phyloP scores from a whole-genome alignment of 2,888 invertebrate species.

The Leptarthrus brevirostris region DNA sequence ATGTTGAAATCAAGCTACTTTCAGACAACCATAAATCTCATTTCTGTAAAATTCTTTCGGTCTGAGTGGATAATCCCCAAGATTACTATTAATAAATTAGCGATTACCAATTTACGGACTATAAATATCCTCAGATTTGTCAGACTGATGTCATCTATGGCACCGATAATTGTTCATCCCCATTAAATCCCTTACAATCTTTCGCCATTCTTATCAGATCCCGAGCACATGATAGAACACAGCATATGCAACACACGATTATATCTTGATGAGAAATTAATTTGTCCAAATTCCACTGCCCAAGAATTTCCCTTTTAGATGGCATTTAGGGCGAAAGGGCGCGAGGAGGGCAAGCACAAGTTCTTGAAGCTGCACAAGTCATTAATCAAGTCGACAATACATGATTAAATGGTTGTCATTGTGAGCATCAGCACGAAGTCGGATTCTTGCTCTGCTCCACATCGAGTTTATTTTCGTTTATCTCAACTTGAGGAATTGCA shows the following conservation, averaged over 20 bases:
- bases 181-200: conserved; percentile 30
- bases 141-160: conserved; percentile 26
- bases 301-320: conserved; percentile 22
- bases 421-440: conserved; percentile 42
- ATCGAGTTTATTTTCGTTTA: conserved; percentile 43
- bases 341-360: conserved; percentile 12
- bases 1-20: too few species aligned
- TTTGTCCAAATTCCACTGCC: conserved; percentile 42
- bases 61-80: background rate
- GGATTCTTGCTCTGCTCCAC: conserved; percentile 37
- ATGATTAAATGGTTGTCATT: conserved; percentile 49
- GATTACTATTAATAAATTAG: conserved; percentile 33
- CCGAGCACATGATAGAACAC: conserved; percentile 13
- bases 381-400: conserved; percentile 47
- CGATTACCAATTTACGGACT: conserved; percentile 39
- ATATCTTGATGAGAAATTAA: conserved; percentile 46
- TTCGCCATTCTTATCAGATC: conserved; percentile 37
- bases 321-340: conserved; percentile 25
- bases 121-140: conserved; percentile 35
- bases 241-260: conserved; percentile 43
- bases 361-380: conserved; percentile 33
- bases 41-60: too few species aligned
- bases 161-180: conserved; percentile 38
- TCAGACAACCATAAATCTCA: too few species aligned
- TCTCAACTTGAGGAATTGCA: conserved; percentile 40